A percentile compares a stretch with the other conserved stretches of the same genome.
Conservation (phyloP, 2,797 vertebrate species). For the Trachurus trachurus region DNA sequence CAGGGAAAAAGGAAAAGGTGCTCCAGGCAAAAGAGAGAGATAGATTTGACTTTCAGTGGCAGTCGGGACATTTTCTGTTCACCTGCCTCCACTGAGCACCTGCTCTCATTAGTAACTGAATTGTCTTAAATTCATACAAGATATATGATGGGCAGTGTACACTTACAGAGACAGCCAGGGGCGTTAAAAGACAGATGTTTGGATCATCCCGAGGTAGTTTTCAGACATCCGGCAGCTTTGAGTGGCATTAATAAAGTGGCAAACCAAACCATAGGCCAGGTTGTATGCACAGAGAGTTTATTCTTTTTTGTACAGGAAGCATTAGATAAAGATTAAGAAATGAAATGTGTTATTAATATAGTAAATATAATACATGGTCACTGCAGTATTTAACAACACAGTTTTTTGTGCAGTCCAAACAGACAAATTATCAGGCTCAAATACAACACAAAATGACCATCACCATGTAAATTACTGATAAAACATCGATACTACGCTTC, state of each 20-base stretch:
- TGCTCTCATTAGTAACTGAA: not conserved
- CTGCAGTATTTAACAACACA: no score
- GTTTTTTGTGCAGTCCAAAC: no score
- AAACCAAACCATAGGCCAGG: not conserved
- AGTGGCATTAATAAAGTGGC: not conserved
- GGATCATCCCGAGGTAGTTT: not conserved
- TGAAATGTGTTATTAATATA: no score
- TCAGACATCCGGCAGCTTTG: not conserved
- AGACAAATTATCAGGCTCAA: no score
- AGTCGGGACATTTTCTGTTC: constrained; percentile 38
- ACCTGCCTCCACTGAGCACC: not conserved
- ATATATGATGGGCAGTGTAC: not conserved
- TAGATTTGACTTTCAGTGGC: constrained; percentile 69
- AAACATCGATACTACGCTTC: no score
- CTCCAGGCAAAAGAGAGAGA: constrained; percentile 42
- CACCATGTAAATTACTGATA: no score
- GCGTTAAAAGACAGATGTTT: not conserved
- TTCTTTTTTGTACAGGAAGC: no score
- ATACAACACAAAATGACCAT: no score
- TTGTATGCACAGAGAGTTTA: no score
- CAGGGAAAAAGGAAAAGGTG: not conserved
- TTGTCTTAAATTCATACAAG: not conserved
- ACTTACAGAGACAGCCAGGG: not conserved
- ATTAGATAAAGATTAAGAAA: no score
- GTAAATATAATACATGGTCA: no score